These are phyloP conservation scores for Flexamia atlantica DNA, from an alignment of 2,888 invertebrate genomes.

Conservation along the genomic window DNA sequence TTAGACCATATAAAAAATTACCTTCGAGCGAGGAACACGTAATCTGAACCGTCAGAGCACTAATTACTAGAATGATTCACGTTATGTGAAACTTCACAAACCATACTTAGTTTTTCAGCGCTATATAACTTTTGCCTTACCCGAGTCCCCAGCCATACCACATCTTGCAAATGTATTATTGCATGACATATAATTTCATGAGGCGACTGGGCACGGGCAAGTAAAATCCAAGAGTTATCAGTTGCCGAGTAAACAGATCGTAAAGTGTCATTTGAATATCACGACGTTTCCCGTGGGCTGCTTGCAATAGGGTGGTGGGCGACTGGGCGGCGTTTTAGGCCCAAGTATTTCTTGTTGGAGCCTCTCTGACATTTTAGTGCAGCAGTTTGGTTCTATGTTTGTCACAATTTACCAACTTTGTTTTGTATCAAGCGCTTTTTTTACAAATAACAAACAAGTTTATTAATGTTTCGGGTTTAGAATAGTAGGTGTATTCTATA, in stretches of 20 bases:
- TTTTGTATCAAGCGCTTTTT: no score
- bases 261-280: constrained; percentile 40
- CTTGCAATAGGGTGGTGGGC: not conserved
- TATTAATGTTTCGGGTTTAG: no score
- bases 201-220: not conserved
- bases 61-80: no score
- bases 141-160: no score
- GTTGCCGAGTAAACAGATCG: constrained; percentile 31
- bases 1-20: no score
- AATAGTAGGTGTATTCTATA: no score
- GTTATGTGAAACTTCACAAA: no score
- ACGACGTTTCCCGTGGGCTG: constrained; percentile 19
- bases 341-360: not conserved
- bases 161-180: not conserved
- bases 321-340: not conserved
- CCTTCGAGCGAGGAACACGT: no score
- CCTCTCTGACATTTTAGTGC: not conserved
- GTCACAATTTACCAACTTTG: not conserved
- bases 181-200: not conserved
- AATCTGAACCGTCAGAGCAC: no score
- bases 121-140: no score
- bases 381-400: not conserved
- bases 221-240: constrained; percentile 27
- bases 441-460: no score
- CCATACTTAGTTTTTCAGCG: no score